Conservation (phyloP, 1,140 invertebrate species). For the Leptonema lineaticorne region DNA sequence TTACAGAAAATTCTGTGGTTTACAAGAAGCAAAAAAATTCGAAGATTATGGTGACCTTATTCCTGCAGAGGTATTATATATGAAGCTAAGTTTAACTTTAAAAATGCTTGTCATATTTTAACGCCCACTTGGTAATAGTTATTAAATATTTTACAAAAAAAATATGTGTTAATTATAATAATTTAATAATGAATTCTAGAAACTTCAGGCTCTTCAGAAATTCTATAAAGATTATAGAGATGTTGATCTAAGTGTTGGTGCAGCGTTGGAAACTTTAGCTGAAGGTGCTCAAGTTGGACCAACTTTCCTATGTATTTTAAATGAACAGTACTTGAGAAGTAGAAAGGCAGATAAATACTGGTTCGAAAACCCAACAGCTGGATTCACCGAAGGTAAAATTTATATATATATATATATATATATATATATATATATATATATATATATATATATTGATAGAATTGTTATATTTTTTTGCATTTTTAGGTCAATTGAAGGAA, state of each 20-base stretch:
- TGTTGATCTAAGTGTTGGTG: conserved; percentile 61
- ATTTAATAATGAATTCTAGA: conserved; percentile 27
- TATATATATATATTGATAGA: neutral
- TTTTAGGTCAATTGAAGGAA: conserved; percentile 76
- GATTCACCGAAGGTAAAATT: conserved; percentile 50
- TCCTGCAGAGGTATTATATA: neutral
- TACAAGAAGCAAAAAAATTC: conserved; percentile 61
- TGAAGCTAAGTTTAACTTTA: too few species aligned
- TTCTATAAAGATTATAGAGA: conserved; percentile 54
- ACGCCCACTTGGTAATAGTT: too few species aligned
- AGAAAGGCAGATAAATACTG: conserved; percentile 52
- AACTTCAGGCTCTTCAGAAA: conserved; percentile 20
- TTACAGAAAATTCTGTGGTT: conserved; percentile 58
- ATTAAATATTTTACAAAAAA: neutral
- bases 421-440: neutral
- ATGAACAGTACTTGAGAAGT: conserved; percentile 50
- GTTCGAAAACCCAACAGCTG: conserved; percentile 52
- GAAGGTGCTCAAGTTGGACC: conserved; percentile 59
- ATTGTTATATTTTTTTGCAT: too few species aligned
- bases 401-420: neutral
- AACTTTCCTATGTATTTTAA: conserved; percentile 63
- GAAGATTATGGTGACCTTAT: conserved; percentile 62
- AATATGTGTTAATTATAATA: neutral
- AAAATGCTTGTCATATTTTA: too few species aligned
- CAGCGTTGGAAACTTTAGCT: conserved; percentile 53